Conservation (phyloP, 2,113 vertebrate genomes). For the Passer domesticus region DNA sequence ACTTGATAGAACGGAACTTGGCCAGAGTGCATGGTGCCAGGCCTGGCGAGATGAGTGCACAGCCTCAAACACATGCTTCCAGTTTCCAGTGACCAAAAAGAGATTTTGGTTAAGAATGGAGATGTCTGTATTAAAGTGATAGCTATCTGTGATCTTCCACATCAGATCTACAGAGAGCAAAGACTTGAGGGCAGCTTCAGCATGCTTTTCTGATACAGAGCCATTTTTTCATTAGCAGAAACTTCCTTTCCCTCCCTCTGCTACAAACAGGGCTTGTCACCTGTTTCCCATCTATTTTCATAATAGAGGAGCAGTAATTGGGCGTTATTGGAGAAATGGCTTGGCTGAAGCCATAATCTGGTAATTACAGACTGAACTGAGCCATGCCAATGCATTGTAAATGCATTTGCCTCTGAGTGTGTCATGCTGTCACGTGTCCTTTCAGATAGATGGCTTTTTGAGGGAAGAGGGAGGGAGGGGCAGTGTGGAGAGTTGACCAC, state of each 20-base stretch:
- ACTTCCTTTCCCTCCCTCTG: constrained; percentile 1
- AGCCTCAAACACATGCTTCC: not conserved
- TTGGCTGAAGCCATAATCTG: constrained; percentile 47
- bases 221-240: constrained; percentile 10
- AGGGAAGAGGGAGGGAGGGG: not conserved
- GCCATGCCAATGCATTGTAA: constrained; percentile 4
- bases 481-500: not conserved
- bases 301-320: constrained; percentile 50
- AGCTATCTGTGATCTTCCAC: not conserved
- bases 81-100: not conserved
- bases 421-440: not conserved
- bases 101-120: not conserved
- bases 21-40: not conserved
- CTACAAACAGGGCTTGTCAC: not conserved
- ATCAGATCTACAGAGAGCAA: not conserved
- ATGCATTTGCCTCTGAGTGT: constrained; percentile 13
- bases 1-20: not conserved
- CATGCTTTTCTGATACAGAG: not conserved
- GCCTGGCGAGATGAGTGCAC: not conserved
- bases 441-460: constrained; percentile 11
- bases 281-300: constrained; percentile 56
- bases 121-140: not conserved
- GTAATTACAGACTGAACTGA: constrained; percentile 57
- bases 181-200: not conserved
- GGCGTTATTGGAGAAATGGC: constrained; percentile 28